Evolutionary conservation across 1,140 invertebrate genomes (phyloP), one percentile per base, ranked within the genome.

Genomic region (Hormaphis cornu): DNA sequence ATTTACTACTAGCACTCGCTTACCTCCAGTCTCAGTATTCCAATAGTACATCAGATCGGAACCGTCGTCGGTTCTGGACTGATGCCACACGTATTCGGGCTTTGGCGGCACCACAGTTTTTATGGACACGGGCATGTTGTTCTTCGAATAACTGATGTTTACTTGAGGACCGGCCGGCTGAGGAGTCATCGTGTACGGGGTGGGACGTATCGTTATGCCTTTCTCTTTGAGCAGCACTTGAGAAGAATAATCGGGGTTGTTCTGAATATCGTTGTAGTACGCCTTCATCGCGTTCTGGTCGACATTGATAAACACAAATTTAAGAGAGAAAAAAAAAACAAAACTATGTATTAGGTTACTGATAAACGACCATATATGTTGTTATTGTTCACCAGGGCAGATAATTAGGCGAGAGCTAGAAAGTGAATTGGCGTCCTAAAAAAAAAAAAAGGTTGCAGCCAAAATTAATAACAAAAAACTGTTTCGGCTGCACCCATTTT

Each of bases 11-110:
- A 33, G 30, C 9, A 33, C 30, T 33, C 6, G 37, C 74, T 59
- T 78, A 88, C 89, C 88, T 80, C 87, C 86, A n/a, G 88, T 90
- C 72, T 85, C 81, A 22, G 83, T 84, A 77, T 91, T 86, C 87
- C 88, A 92, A 74, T 90, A 93, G 76, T 91, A 91, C 9, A 83
- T 82, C 7, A 83, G 82, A 2, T 58, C 20, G 70, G 85, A 82
- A 16, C 88, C 89, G 73, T 89, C 85, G 53, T 85, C 83, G 72
- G 83, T 82, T 61, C 81, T 83, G 0, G 85, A 85, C 74, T 91
- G 87, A 72, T 85, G 84, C 90, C 90, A 90, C 26, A 82, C 72
- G 75, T 80, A 81, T 6, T 69, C 74, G 8, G 75, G 58, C 22
- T 40, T 56, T 28, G 69, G 56, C 18, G 48, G n/a, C 12, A 37